These are phyloP conservation scores for Acrocephalus kingi DNA, from an alignment of 2,113 vertebrate species.

Conservation along the genomic window DNA sequence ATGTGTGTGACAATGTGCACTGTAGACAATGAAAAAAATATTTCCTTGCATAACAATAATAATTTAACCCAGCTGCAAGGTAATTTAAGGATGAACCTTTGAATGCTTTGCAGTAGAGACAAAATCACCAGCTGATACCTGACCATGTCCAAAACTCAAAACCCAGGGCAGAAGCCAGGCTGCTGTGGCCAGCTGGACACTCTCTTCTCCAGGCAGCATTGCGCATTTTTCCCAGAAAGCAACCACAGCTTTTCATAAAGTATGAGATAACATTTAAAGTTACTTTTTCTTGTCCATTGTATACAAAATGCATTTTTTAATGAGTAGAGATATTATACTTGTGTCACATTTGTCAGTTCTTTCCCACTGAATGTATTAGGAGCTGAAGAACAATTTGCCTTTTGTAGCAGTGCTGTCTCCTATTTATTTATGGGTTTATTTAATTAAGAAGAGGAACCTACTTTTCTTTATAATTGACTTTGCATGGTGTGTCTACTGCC, in stretches of 20 bases:
- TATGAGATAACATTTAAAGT: background rate
- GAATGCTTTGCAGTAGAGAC: background rate
- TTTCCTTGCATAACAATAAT: background rate
- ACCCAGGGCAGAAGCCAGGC: background rate
- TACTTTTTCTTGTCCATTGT: background rate
- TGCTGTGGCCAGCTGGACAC: background rate
- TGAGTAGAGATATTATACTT: background rate
- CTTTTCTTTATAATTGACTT: slow-evolving; percentile 11
- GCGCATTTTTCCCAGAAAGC: background rate
- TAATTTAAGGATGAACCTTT: background rate
- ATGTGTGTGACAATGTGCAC: background rate
- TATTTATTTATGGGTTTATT: slow-evolving; percentile 39
- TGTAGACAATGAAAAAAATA: background rate
- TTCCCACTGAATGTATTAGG: background rate
- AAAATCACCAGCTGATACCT: background rate
- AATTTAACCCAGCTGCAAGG: background rate
- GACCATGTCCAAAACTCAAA: background rate
- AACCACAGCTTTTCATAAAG: background rate
- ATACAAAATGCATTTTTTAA: background rate
- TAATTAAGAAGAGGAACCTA: background rate
- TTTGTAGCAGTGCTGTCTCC: background rate
- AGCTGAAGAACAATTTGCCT: background rate
- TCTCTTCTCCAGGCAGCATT: background rate
- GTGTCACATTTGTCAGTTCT: background rate
- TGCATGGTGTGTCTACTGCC: background rate